Percentiles rank a stretch among this genome's conserved stretches.
Conservation (phyloP, 1,140 invertebrate species). For the Vanessa atalanta region DNA sequence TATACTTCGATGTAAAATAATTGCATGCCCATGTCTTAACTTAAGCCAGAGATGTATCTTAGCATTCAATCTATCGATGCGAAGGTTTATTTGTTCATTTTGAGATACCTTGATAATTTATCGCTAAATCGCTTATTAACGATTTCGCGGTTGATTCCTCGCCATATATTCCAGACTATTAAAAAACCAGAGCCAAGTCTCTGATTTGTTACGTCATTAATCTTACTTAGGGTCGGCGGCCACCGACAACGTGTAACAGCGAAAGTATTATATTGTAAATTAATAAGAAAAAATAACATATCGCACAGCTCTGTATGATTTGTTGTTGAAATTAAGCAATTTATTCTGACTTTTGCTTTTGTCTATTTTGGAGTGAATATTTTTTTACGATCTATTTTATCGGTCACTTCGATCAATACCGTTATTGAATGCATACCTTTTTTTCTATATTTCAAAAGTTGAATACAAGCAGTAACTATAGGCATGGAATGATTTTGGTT, state of each 20-base stretch:
- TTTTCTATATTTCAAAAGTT: too few species aligned
- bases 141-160: constrained; percentile 32
- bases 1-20: not conserved
- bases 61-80: constrained; percentile 2
- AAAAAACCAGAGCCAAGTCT: constrained; percentile 27
- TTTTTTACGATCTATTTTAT: not conserved
- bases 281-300: constrained; percentile 3
- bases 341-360: not conserved
- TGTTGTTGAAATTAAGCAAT: not conserved
- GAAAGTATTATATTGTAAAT: constrained; percentile 22
- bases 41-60: constrained; percentile 3
- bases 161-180: constrained; percentile 35
- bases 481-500: too few species aligned
- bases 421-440: not conserved
- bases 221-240: constrained; percentile 37
- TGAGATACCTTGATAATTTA: constrained; percentile 27
- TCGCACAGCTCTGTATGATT: not conserved
- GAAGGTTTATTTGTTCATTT: constrained; percentile 19
- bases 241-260: constrained; percentile 33
- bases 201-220: constrained; percentile 44
- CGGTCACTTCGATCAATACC: not conserved
- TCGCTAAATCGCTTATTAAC: constrained; percentile 33
- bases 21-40: not conserved
- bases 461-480: too few species aligned
- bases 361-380: not conserved